A percentile compares a stretch with the other conserved stretches of the same genome.
phyloP scores from a whole-genome alignment of 2,113 vertebrate species.

The Brevimyrus niger region DNA sequence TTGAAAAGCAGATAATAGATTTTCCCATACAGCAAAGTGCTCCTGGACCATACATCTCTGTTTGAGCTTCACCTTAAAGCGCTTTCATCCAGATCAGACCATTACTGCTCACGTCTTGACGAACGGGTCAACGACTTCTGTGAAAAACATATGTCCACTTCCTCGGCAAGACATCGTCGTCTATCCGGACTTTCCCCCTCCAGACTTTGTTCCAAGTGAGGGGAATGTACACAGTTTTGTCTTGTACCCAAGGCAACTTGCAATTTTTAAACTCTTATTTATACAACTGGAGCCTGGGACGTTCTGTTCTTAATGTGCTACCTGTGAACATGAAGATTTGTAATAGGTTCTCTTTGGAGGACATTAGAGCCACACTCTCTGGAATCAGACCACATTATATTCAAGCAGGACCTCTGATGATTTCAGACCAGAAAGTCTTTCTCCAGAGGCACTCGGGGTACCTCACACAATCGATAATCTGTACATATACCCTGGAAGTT shows the following conservation, averaged over 20 bases:
- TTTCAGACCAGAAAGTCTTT: background rate
- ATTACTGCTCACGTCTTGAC: slow-evolving; percentile 12
- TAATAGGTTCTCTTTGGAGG: background rate
- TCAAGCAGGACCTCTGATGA: background rate
- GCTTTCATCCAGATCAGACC: slow-evolving; percentile 17
- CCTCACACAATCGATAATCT: background rate
- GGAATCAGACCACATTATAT: background rate
- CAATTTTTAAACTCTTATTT: background rate
- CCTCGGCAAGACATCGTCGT: background rate
- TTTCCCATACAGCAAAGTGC: slow-evolving; percentile 18
- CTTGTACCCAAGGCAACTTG: background rate
- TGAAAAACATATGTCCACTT: slow-evolving; percentile 23
- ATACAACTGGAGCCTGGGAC: background rate
- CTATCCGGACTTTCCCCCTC: background rate
- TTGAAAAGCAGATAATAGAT: slow-evolving; percentile 29
- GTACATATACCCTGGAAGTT: background rate
- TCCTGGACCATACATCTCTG: slow-evolving; percentile 16
- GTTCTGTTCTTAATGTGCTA: background rate
- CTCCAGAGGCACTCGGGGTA: background rate
- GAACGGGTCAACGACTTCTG: slow-evolving; percentile 3
- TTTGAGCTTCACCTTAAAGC: background rate
- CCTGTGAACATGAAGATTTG: background rate
- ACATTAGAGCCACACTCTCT: background rate
- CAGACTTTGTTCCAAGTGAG: background rate
- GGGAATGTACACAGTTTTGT: background rate